These are phyloP conservation scores for Echinometra lucunter DNA, from an alignment of 53 echinoderm and acorn worm genomes.

Conservation along the genomic window DNA sequence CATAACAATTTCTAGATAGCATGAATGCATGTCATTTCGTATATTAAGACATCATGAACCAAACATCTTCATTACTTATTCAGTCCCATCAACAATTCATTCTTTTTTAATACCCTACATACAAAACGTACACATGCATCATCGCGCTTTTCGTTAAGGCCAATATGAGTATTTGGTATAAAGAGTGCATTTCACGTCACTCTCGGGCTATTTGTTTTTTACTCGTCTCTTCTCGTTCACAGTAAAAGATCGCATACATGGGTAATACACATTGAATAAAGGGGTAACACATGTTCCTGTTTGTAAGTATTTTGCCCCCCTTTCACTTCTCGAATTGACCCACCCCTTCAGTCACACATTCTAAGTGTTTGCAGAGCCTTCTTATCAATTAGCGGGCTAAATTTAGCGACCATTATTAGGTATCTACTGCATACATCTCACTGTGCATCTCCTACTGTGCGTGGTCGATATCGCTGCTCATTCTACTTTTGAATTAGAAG, in stretches of 20 bases:
- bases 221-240: no score
- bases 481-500: background rate
- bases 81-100: background rate
- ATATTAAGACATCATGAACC: no score
- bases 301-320: conserved; percentile 55
- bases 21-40: no score
- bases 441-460: conserved; percentile 1
- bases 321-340: conserved; percentile 39
- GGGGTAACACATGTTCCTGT: conserved; percentile 52
- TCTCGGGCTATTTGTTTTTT: background rate
- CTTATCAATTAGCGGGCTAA: conserved; percentile 56
- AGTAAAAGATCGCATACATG: background rate
- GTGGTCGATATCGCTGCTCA: conserved; percentile 19
- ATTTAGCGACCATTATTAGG: conserved; percentile 50
- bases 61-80: background rate
- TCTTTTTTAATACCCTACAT: background rate
- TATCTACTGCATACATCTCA: no score
- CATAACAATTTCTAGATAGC: no score
- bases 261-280: background rate
- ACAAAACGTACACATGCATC: background rate
- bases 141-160: background rate
- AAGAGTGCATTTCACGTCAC: background rate
- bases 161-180: background rate
- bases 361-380: conserved; percentile 40
- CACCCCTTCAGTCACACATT: conserved; percentile 55